Evolutionary conservation across 2,113 vertebrate species (phyloP).

Genomic region (Pteropus alecto): DNA sequence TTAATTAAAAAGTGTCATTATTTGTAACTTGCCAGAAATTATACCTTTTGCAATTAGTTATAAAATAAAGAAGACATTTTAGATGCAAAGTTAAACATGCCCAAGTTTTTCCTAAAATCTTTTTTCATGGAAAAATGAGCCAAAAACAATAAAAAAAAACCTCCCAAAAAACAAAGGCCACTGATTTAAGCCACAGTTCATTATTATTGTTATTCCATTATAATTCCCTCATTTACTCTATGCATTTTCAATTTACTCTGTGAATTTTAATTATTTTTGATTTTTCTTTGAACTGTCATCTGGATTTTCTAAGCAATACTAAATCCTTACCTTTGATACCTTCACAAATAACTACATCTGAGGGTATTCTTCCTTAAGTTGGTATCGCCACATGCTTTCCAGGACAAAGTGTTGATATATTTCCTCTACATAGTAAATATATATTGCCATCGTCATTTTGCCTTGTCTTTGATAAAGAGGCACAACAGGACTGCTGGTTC

Average conservation of each 20-base stretch:
- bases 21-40: not conserved
- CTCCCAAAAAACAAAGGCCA: not conserved
- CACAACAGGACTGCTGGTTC: not conserved
- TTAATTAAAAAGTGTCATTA: slow-evolving; percentile 39
- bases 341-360: not conserved
- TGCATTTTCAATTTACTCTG: not conserved
- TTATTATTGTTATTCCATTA: not conserved
- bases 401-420: not conserved
- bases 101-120: not conserved
- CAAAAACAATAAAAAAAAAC: not conserved
- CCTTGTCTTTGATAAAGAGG: not conserved
- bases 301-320: not conserved
- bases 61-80: not conserved
- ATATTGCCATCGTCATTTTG: not conserved
- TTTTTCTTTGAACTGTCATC: not conserved
- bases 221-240: not conserved
- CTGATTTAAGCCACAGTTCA: not conserved
- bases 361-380: not conserved
- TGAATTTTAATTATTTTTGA: not conserved
- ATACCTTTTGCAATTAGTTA: not conserved
- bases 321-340: not conserved
- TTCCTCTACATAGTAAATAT: not conserved
- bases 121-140: not conserved
- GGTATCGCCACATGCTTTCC: not conserved
- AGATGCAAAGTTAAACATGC: not conserved